Percentiles rank a stretch among this genome's conserved stretches.
Evolutionary conservation across 2,797 vertebrate genomes (phyloP).

Genomic region (Kryptopterus vitreolus): DNA sequence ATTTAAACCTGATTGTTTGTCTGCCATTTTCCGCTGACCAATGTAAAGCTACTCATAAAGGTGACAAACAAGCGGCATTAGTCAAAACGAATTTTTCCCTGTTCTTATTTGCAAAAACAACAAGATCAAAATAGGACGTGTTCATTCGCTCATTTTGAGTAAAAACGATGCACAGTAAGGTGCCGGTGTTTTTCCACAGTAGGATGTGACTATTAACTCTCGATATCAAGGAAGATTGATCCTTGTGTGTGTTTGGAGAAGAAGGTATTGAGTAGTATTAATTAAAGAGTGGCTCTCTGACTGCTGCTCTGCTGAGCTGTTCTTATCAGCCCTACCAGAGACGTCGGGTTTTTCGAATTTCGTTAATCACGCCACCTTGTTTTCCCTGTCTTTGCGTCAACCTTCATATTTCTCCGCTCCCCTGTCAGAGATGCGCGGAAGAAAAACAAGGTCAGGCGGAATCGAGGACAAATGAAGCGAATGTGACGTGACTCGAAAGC

Average conservation of each 20-base stretch:
- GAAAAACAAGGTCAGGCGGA: background rate
- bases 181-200: background rate
- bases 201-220: background rate
- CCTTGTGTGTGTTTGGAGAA: background rate
- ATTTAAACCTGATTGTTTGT: too few relatives aligned
- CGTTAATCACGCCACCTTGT: background rate
- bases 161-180: background rate
- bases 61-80: too few relatives aligned
- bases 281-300: background rate
- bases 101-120: too few relatives aligned
- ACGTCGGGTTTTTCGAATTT: background rate
- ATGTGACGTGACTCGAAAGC: conserved; percentile 1
- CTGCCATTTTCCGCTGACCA: too few relatives aligned
- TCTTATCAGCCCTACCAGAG: conserved; percentile 46
- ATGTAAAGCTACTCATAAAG: too few relatives aligned
- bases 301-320: conserved; percentile 27
- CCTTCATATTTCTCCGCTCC: background rate
- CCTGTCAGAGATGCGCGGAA: background rate
- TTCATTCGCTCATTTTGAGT: too few relatives aligned
- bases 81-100: too few relatives aligned
- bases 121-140: too few relatives aligned
- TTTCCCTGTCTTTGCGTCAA: background rate
- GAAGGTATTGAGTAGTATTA: background rate
- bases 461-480: background rate
- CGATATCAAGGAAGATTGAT: background rate